phyloP scores from a whole-genome alignment of 2,113 vertebrate species.

The Oenanthe oenanthe region DNA sequence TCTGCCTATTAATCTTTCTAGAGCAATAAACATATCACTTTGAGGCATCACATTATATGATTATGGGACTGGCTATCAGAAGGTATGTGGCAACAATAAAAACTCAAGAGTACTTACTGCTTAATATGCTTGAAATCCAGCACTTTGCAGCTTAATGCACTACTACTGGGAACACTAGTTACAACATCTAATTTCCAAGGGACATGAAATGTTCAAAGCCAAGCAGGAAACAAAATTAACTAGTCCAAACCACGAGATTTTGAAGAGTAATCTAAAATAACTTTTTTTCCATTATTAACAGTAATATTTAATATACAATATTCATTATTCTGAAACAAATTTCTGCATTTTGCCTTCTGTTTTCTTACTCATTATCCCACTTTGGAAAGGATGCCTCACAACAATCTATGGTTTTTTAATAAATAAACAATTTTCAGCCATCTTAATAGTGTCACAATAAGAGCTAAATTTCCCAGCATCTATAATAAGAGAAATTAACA shows the following conservation, averaged over 20 bases:
- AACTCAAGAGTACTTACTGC: conserved; percentile 16
- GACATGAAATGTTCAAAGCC: background rate
- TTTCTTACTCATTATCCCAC: background rate
- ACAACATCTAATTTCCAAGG: conserved; percentile 2
- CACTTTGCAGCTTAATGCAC: conserved; percentile 9
- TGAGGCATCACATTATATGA: background rate
- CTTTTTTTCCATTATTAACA: background rate
- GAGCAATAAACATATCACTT: conserved; percentile 12
- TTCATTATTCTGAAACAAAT: background rate
- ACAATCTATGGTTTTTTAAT: background rate
- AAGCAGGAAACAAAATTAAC: background rate
- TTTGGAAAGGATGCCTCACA: background rate
- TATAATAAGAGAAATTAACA: background rate
- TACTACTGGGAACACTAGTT: conserved; percentile 8
- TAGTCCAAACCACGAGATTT: background rate
- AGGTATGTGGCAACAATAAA: conserved; percentile 32
- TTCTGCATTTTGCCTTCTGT: background rate
- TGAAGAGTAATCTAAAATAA: background rate
- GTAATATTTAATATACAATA: background rate
- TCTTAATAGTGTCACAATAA: background rate
- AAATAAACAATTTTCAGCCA: background rate
- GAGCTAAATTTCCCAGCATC: background rate
- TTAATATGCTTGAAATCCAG: conserved; percentile 1
- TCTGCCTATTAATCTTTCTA: conserved; percentile 19
- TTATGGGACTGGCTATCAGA: background rate